phyloP scores from a whole-genome alignment of 2,797 vertebrate genomes.

The Phrynocephalus guinanensis region DNA sequence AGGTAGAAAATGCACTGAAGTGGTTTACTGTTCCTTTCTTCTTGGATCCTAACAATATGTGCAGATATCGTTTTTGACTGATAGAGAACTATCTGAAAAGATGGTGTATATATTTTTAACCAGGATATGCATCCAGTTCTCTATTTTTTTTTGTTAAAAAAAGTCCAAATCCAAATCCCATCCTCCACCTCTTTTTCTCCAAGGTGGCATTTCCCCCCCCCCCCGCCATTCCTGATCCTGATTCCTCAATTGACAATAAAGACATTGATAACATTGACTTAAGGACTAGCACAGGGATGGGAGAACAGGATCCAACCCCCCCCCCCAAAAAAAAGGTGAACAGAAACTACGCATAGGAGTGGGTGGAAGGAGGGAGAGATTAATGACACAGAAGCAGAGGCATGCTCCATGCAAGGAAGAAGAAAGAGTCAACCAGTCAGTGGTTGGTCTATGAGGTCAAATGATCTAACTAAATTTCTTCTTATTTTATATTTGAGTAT shows the following conservation, averaged over 20 bases:
- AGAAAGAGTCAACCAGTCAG: neutral
- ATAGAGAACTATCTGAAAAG: neutral
- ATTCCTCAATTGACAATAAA: slow-evolving; percentile 27
- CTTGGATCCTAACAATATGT: neutral
- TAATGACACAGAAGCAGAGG: neutral
- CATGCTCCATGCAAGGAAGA: neutral
- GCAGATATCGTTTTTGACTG: neutral
- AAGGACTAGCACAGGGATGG: neutral
- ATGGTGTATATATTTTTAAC: neutral
- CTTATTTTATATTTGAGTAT: too few relatives aligned
- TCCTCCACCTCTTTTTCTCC: neutral
- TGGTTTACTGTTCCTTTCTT: too few relatives aligned
- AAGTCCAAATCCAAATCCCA: neutral
- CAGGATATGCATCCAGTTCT: too few relatives aligned
- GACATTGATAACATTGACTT: slow-evolving; percentile 42
- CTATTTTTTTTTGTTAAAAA: too few relatives aligned
- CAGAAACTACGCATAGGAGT: slow-evolving; percentile 13
- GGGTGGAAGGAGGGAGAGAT: neutral
- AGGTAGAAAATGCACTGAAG: too few relatives aligned
- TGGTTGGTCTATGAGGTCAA: neutral
- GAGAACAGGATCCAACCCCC: neutral
- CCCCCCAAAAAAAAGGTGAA: neutral
- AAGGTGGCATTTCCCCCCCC: neutral
- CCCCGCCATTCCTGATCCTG: neutral
- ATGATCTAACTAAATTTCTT: too few relatives aligned